phyloP scores from a whole-genome alignment of 2,888 invertebrate species.

The Caenorhabditis uteleia region DNA sequence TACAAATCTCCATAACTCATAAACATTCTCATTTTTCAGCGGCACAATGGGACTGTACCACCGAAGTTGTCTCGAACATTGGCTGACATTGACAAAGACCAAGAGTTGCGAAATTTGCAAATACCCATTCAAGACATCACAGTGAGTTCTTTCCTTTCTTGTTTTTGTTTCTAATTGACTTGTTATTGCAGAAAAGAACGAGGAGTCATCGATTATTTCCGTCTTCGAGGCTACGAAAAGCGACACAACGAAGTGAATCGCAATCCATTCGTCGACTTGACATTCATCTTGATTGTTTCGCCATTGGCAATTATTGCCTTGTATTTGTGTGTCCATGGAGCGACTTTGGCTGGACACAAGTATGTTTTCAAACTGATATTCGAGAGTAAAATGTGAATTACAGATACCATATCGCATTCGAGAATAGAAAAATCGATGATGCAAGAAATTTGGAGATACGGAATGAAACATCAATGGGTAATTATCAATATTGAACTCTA shows the following conservation, averaged over 20 bases:
- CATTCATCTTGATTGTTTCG: constrained; percentile 75
- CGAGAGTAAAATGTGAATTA: background rate
- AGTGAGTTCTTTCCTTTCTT: constrained; percentile 69
- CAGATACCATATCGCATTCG: constrained; percentile 31
- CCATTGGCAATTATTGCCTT: constrained; percentile 74
- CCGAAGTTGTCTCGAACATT: constrained; percentile 79
- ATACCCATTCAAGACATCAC: constrained; percentile 76
- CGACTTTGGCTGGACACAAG: constrained; percentile 24
- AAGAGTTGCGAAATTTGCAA: constrained; percentile 82
- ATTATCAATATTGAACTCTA: background rate
- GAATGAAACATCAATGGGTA: constrained; percentile 37
- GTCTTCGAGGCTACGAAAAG: constrained; percentile 28
- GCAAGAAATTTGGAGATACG: constrained; percentile 23
- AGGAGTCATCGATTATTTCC: constrained; percentile 64
- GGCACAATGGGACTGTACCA: constrained; percentile 81
- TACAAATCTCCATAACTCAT: background rate
- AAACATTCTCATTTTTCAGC: constrained; percentile 9
- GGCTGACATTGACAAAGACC: constrained; percentile 78
- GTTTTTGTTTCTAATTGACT: constrained; percentile 28
- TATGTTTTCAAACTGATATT: background rate
- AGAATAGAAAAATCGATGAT: constrained; percentile 23
- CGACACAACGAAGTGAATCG: constrained; percentile 68
- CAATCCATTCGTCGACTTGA: constrained; percentile 74
- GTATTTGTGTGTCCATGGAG: constrained; percentile 71
- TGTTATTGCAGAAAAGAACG: constrained; percentile 67